A percentile compares a stretch with the other conserved stretches of the same genome.
Conservation (phyloP, 2,113 vertebrate genomes). For the Austrofundulus limnaeus region DNA sequence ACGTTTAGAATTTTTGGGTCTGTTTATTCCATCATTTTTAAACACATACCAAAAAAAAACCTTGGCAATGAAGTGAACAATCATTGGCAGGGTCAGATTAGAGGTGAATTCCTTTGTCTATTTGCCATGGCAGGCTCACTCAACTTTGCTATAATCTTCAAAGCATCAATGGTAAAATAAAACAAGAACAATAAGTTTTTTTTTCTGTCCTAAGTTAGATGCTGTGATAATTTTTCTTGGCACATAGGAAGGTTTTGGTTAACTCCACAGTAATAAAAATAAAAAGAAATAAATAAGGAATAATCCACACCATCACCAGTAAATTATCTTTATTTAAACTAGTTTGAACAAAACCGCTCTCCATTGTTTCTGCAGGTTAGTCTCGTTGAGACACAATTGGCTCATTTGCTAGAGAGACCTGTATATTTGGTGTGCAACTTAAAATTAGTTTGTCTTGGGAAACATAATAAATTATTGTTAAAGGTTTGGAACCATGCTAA, state of each 20-base stretch:
- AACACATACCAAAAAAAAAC: conserved; percentile 17
- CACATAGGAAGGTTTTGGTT: conserved; percentile 33
- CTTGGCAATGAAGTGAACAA: conserved; percentile 50
- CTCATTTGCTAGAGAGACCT: no score
- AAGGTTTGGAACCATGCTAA: conserved; percentile 48
- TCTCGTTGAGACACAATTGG: no score
- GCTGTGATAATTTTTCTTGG: conserved; percentile 62
- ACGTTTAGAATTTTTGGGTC: conserved; percentile 45
- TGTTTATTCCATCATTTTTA: conserved; percentile 28
- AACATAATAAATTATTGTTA: conserved; percentile 42
- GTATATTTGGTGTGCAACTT: no score
- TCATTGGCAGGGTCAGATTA: conserved; percentile 52
- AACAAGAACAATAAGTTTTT: conserved; percentile 55
- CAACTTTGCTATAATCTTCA: conserved; percentile 21
- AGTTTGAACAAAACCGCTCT: background rate
- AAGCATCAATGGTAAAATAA: conserved; percentile 37
- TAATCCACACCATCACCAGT: conserved; percentile 47
- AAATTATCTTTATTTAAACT: conserved; percentile 38
- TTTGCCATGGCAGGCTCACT: conserved; percentile 33
- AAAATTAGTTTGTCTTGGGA: conserved; percentile 44
- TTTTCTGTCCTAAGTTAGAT: conserved; percentile 23
- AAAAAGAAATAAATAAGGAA: conserved; percentile 58
- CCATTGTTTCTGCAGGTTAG: no score
- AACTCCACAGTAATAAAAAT: conserved; percentile 60
- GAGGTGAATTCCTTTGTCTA: conserved; percentile 49